These are phyloP conservation scores for Scaptomyza cyrtandrae DNA, from an alignment of 2,888 invertebrate species.

Conservation along the genomic window DNA sequence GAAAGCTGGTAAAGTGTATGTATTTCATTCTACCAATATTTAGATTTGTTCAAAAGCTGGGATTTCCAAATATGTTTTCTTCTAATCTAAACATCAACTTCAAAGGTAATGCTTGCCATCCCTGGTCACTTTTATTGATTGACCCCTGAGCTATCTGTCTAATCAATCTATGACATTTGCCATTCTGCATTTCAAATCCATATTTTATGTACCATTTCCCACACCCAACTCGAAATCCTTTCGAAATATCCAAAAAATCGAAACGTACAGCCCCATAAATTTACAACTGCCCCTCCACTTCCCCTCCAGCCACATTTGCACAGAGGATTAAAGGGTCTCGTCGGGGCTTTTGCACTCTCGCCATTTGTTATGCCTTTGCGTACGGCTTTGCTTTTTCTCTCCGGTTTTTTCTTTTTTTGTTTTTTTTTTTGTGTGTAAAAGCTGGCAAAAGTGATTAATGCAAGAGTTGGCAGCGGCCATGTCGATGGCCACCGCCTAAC, in stretches of 20 bases:
- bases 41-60: too few species aligned
- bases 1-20: too few species aligned
- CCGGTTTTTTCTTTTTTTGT: constrained; percentile 12
- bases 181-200: constrained; percentile 44
- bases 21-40: too few species aligned
- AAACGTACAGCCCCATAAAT: constrained; percentile 70
- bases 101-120: not conserved
- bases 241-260: constrained; percentile 11
- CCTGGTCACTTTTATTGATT: constrained; percentile 55
- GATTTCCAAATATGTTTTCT: too few species aligned
- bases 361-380: constrained; percentile 68
- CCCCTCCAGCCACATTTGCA: constrained; percentile 65
- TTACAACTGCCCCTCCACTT: constrained; percentile 36
- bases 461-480: constrained; percentile 65
- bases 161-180: constrained; percentile 50
- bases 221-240: constrained; percentile 17
- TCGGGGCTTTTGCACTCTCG: constrained; percentile 69
- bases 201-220: constrained; percentile 36
- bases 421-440: constrained; percentile 50
- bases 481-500: constrained; percentile 42
- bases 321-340: constrained; percentile 78
- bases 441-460: constrained; percentile 79
- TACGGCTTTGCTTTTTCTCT: constrained; percentile 53
- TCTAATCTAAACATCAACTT: too few species aligned
- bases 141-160: constrained; percentile 27